These are phyloP conservation scores for Epizoanthus stellaris DNA, from an alignment of 92 coral and sea anemone genomes.

Conservation along the genomic window DNA sequence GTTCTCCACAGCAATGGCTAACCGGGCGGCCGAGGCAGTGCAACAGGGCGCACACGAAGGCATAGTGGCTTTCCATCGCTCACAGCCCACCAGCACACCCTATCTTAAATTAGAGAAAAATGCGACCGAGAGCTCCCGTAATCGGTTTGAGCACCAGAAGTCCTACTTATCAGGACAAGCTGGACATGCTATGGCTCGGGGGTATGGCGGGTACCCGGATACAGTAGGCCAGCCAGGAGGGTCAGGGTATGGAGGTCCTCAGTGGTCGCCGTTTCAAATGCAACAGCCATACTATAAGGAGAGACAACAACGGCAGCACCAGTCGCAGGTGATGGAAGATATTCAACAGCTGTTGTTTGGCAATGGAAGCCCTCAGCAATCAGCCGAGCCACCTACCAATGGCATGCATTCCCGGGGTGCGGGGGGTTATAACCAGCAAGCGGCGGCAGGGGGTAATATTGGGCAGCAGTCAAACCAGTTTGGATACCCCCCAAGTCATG, in stretches of 20 bases:
- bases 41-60: slow-evolving; percentile 85
- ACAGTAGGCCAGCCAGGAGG: slow-evolving; percentile 62
- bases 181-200: slow-evolving; percentile 64
- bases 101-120: slow-evolving; percentile 79
- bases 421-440: slow-evolving; percentile 61
- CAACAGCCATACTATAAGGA: slow-evolving; percentile 86
- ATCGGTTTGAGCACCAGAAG: slow-evolving; percentile 78
- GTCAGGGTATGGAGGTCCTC: slow-evolving; percentile 75
- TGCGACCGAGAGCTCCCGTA: slow-evolving; percentile 52
- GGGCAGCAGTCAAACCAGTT: slow-evolving; percentile 66
- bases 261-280: slow-evolving; percentile 73
- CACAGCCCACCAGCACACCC: slow-evolving; percentile 87
- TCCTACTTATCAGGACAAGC: slow-evolving; percentile 73
- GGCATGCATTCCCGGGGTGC: slow-evolving; percentile 75
- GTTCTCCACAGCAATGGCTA: slow-evolving; percentile 98
- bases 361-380: slow-evolving; percentile 66
- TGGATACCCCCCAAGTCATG: slow-evolving; percentile 67
- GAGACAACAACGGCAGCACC: slow-evolving; percentile 73
- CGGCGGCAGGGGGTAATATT: slow-evolving; percentile 45
- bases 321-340: slow-evolving; percentile 81
- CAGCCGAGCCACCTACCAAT: slow-evolving; percentile 62
- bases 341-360: slow-evolving; percentile 90
- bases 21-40: slow-evolving; percentile 97
- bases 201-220: slow-evolving; percentile 72
- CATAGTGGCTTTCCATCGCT: slow-evolving; percentile 87